Evolutionary conservation across 1,140 invertebrate species (phyloP).

Genomic region (Agraylea sexmaculata): DNA sequence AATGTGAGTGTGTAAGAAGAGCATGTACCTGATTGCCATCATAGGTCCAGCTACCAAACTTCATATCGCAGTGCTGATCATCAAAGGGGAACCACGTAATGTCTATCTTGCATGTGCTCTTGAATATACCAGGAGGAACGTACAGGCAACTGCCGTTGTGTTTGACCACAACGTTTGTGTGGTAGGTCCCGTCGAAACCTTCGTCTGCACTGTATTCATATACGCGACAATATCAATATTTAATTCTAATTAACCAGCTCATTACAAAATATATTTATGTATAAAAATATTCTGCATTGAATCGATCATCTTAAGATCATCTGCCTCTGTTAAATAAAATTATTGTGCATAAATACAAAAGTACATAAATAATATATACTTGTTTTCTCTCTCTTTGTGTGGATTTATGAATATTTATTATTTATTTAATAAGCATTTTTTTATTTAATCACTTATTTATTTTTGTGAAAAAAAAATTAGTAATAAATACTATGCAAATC

Average conservation of each 20-base stretch:
- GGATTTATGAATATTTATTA: too few species aligned
- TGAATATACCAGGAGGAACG: slow-evolving; percentile 96
- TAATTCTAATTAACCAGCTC: neutral
- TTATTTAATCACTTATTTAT: too few species aligned
- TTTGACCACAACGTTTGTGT: slow-evolving; percentile 93
- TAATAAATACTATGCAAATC: too few species aligned
- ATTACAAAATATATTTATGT: neutral
- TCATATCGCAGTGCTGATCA: slow-evolving; percentile 93
- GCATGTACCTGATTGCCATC: slow-evolving; percentile 75
- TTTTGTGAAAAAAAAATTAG: too few species aligned
- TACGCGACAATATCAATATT: neutral
- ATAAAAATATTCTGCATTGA: neutral
- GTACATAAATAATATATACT: too few species aligned
- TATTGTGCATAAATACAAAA: too few species aligned
- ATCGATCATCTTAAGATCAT: too few species aligned
- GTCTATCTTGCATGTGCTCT: slow-evolving; percentile 98
- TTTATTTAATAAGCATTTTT: too few species aligned
- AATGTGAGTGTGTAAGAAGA: slow-evolving; percentile 1
- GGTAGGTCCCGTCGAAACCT: slow-evolving; percentile 94
- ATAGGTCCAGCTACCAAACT: slow-evolving; percentile 93
- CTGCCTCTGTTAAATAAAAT: too few species aligned
- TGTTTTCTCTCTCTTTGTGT: too few species aligned
- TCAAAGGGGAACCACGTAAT: slow-evolving; percentile 99
- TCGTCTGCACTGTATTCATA: slow-evolving; percentile 78
- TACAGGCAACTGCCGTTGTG: slow-evolving; percentile 92